Evolutionary conservation across 2,797 vertebrate species (phyloP), one percentile per base, ranked within the genome.

Genomic region (Rhynchonycteris naso): DNA sequence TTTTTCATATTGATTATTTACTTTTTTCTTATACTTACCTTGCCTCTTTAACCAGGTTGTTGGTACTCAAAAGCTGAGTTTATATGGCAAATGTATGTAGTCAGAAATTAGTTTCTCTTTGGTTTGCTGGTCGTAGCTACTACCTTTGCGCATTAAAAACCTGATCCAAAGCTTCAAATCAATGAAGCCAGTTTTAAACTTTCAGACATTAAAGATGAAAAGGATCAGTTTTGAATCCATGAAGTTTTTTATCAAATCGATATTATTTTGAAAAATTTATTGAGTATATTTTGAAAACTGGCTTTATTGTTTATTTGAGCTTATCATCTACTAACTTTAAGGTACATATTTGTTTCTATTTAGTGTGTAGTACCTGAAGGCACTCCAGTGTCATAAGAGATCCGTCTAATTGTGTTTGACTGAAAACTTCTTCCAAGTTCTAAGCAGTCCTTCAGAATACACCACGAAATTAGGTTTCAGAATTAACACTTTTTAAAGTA

Each of bases 161-260:
- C 14, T 65, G 43, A 96, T 90, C n/a, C 22, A 88, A 72, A 88
- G 13, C 78, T 94, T 93, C 50, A 93, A 83, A 93, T 95, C 82
- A 90, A 76, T 96, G 95, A 97, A 96, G 96, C 94, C 88, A 91
- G 47, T 95, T 96, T 93, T 84, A 78, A 96, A 85, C 58, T 79
- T 90, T 35, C 3, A 38, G 86, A 93, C 94, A 89, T 84, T 80
- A 65, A 75, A 92, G 50, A 24, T 54, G 19, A 94, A 74, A 80
- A 71, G 33, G 10, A 71, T n/a, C 92, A 33, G 79, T 90, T 96
- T 96, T 83, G n/a, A 91, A 89, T 54, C 18, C 22, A 83, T 52
- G 16, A 90, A 68, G 19, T 50, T 50, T 86, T 90, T 88, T 38
- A 88, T 90, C 69, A 88, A 95, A 59, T 83, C n/a, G 47, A 1